Base-by-base conservation (phyloP, 2,797 vertebrate genomes). In the Cirrhinus mrigala region DNA sequence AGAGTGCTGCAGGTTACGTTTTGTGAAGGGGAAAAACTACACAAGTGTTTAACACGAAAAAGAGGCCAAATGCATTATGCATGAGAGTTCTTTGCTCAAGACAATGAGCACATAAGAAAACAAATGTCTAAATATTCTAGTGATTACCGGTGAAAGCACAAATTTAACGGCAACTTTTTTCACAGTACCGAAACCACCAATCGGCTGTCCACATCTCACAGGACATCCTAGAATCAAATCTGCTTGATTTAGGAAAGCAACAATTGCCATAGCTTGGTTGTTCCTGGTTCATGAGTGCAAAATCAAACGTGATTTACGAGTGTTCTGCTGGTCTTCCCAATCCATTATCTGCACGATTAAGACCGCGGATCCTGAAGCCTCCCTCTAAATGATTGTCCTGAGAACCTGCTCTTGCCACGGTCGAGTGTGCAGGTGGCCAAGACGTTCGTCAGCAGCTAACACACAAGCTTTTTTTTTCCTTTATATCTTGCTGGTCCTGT, bases 271-370 rank as follows among this genome's bases (percentile, higher is more conserved):
- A 87, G 84, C 82, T 88, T 87, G 92, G 92, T 71, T 81, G 87
- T 90, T 91, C 90, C 90, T 91, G 93, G 90, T 92, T 90, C 52
- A 56, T 81, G 89, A 91, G 92, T 87, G 92, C 93, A 93, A 96
- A 94, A 90, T 92, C 82, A 90, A 93, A 90, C 92, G 90, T 52
- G 54, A 60, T 62, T 64, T 93, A 94, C 93, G 95, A 95, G 64
- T 94, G 92, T 93, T 96, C 93, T 96, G 94, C 96, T 95, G 94
- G 95, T 91, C 94, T 94, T 92, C 92, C 94, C 92, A 95, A 94
- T 93, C 94, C 86, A 88, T 92, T 44, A 24, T 82, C 69, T 83
- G 22, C 50, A 82, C 7, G 44, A 85, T 48, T 86, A 88, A 93
- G 94, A 92, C 56, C 33, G 92, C 11, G 89, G 48, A 77, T 96